Evolutionary conservation across 2,888 invertebrate species (phyloP).

Genomic region (Tetramorium bicarinatum): DNA sequence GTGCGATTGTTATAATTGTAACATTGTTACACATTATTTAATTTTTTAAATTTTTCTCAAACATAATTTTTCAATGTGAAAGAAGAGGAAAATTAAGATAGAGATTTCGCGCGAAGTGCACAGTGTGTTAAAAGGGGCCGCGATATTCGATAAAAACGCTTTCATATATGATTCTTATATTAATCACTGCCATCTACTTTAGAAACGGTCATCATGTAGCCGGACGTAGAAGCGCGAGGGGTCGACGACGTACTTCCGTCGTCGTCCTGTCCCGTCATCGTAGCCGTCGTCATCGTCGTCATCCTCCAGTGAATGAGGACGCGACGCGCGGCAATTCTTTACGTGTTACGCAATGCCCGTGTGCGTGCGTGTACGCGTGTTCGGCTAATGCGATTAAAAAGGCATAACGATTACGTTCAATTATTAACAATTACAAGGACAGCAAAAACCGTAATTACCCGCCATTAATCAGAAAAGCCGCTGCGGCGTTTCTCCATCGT

Average conservation of each 20-base stretch:
- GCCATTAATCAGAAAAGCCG: constrained; percentile 82
- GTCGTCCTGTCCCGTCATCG: constrained; percentile 37
- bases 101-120: background rate
- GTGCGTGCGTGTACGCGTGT: background rate
- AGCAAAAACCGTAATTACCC: constrained; percentile 83
- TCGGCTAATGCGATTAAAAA: constrained; percentile 83
- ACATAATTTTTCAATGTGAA: too few species aligned
- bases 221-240: constrained; percentile 59
- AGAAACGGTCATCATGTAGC: constrained; percentile 25
- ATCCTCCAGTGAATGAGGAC: constrained; percentile 53
- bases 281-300: constrained; percentile 16
- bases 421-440: constrained; percentile 85
- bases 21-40: background rate
- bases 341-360: constrained; percentile 77
- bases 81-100: background rate
- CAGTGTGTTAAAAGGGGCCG: background rate
- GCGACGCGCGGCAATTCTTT: constrained; percentile 71
- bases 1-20: background rate
- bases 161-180: constrained; percentile 36
- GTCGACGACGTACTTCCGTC: constrained; percentile 66
- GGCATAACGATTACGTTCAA: constrained; percentile 84
- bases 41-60: too few species aligned
- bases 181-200: constrained; percentile 40
- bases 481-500: constrained; percentile 65
- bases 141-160: constrained; percentile 12